Conservation (phyloP, 2,888 invertebrate species). For the Eledona agricola region DNA sequence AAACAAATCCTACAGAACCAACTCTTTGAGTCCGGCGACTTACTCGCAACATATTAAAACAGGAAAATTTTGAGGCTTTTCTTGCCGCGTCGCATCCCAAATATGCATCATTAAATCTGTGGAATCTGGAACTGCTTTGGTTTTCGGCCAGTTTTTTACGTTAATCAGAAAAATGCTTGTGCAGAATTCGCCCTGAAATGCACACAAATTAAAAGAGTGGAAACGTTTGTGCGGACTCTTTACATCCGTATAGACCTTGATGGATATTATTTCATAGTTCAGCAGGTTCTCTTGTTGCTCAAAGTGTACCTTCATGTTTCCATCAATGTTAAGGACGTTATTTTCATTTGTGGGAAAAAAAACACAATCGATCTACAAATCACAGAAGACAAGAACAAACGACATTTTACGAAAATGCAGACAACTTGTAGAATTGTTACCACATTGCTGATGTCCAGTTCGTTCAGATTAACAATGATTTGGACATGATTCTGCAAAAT, state of each 20-base stretch:
- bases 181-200: background rate
- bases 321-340: too few relatives aligned
- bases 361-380: too few relatives aligned
- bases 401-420: background rate
- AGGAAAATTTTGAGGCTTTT: background rate
- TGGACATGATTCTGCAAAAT: slow-evolving; percentile 10
- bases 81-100: background rate
- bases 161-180: background rate
- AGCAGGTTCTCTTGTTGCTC: too few relatives aligned
- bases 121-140: slow-evolving; percentile 3
- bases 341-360: too few relatives aligned
- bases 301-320: too few relatives aligned
- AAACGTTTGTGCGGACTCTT: background rate
- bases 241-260: background rate
- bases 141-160: slow-evolving; percentile 15
- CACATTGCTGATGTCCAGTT: background rate
- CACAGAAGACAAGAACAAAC: background rate
- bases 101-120: slow-evolving; percentile 5
- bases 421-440: too few relatives aligned
- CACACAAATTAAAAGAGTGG: background rate
- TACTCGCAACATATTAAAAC: slow-evolving; percentile 16
- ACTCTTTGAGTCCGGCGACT: background rate
- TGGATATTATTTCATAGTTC: background rate
- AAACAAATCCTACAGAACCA: slow-evolving; percentile 1
- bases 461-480: slow-evolving; percentile 10